Percentiles rank a stretch among this genome's conserved stretches.
Evolutionary conservation across 1,140 invertebrate species (phyloP).

Genomic region (Chironomus tepperi): DNA sequence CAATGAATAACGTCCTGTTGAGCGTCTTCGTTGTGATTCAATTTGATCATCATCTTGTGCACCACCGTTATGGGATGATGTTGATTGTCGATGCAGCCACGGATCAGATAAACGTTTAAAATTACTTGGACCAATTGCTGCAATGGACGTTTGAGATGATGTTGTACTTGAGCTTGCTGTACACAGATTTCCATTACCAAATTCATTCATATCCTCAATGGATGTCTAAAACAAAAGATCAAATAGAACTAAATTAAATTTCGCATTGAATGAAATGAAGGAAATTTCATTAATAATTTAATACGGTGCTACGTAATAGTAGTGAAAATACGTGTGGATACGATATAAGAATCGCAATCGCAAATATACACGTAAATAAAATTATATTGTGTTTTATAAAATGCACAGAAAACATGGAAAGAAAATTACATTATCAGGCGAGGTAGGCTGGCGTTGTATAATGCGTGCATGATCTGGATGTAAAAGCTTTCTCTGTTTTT

Average conservation of each 20-base stretch:
- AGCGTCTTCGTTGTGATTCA: slow-evolving; percentile 38
- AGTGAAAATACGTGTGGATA: no score
- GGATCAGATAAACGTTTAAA: slow-evolving; percentile 42
- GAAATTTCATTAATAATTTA: no score
- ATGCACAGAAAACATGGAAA: background rate
- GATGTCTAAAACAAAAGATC: slow-evolving; percentile 29
- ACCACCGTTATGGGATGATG: slow-evolving; percentile 32
- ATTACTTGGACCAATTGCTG: slow-evolving; percentile 40
- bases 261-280: no score
- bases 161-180: slow-evolving; percentile 47
- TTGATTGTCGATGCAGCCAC: slow-evolving; percentile 40
- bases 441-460: slow-evolving; percentile 32
- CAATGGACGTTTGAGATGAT: slow-evolving; percentile 47
- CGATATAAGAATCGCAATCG: no score
- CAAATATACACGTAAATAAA: background rate
- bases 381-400: background rate
- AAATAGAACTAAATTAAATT: background rate
- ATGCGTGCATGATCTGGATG: slow-evolving; percentile 60
- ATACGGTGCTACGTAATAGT: no score
- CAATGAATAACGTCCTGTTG: slow-evolving; percentile 52
- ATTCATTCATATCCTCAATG: slow-evolving; percentile 39
- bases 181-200: slow-evolving; percentile 34
- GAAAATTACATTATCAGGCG: slow-evolving; percentile 32
- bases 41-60: slow-evolving; percentile 31
- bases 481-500: slow-evolving; percentile 49